Percentiles rank a stretch among this genome's conserved stretches.
Conservation (phyloP, 2,888 invertebrate genomes). For the Troilus luridus region DNA sequence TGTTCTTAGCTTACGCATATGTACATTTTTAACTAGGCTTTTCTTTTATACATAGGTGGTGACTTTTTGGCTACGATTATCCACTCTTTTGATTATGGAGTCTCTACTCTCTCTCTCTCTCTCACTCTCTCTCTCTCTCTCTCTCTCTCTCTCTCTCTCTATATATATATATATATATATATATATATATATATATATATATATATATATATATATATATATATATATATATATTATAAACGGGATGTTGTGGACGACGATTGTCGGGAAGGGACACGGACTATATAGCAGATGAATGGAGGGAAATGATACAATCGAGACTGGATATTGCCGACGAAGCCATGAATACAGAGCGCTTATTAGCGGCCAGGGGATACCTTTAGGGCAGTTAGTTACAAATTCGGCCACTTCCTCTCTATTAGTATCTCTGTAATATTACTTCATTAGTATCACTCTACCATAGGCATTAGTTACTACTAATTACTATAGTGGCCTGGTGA, state of each 20-base stretch:
- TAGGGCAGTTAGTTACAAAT: background rate
- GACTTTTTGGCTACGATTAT: too few relatives aligned
- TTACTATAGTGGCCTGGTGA: background rate
- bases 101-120: too few relatives aligned
- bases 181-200: too few relatives aligned
- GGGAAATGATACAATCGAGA: constrained; percentile 43
- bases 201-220: background rate
- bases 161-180: too few relatives aligned
- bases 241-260: background rate
- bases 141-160: too few relatives aligned
- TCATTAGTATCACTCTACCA: background rate
- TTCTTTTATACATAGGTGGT: too few relatives aligned
- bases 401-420: constrained; percentile 8
- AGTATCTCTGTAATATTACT: background rate
- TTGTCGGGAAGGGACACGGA: background rate
- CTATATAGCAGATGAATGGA: background rate
- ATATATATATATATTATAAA: background rate
- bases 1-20: too few relatives aligned
- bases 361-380: constrained; percentile 43
- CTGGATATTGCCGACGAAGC: constrained; percentile 3
- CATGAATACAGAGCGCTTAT: constrained; percentile 57
- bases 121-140: too few relatives aligned
- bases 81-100: too few relatives aligned
- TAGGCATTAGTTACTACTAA: background rate
- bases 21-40: too few relatives aligned